Conservation (phyloP, 1,140 invertebrate genomes). For the Nylanderia fulva region DNA sequence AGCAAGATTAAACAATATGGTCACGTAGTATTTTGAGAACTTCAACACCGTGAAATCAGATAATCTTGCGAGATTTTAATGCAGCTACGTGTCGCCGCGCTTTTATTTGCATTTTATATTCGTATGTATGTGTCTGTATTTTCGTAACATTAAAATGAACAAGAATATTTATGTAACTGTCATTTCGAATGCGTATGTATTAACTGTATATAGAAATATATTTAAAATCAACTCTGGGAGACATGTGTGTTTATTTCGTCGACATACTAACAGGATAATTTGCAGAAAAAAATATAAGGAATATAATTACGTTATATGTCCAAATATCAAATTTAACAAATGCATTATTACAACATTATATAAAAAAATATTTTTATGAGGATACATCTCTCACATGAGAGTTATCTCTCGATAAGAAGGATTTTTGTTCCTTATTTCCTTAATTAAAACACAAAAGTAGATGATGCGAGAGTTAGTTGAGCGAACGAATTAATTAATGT, state of each 20-base stretch:
- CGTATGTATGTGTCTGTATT: background rate
- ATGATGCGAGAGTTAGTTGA: background rate
- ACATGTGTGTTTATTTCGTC: background rate
- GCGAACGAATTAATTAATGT: slow-evolving; percentile 22
- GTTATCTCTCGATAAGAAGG: background rate
- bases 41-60: slow-evolving; percentile 20
- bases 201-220: background rate
- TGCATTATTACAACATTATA: background rate
- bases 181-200: background rate
- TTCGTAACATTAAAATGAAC: background rate
- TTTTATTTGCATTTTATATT: background rate
- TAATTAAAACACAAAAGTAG: background rate
- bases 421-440: background rate
- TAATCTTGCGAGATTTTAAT: background rate
- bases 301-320: background rate
- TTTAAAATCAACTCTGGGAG: background rate
- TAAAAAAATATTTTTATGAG: background rate
- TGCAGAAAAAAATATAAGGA: background rate
- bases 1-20: background rate
- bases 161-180: slow-evolving; percentile 4
- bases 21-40: background rate
- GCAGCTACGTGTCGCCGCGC: background rate
- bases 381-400: background rate
- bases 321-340: too few relatives aligned
- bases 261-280: background rate